Evolutionary conservation across 2,113 vertebrate species (phyloP).

Genomic region (Carlito syrichta): DNA sequence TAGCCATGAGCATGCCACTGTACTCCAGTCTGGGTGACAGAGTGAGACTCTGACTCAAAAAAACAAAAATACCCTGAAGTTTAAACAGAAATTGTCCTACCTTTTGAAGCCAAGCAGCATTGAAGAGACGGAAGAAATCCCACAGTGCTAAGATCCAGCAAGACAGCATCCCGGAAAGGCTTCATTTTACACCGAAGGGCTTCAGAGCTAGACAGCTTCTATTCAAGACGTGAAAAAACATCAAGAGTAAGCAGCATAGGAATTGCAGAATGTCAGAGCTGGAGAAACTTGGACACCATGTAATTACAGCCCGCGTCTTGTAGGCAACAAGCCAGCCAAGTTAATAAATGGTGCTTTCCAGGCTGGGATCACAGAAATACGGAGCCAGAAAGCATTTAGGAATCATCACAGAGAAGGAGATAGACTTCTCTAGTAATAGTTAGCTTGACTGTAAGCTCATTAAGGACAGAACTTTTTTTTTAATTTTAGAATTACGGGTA

Average conservation of each 20-base stretch:
- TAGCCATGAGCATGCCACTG: no score
- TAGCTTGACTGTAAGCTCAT: background rate
- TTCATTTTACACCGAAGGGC: background rate
- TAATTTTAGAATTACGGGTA: no score
- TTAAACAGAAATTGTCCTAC: background rate
- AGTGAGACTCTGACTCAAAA: no score
- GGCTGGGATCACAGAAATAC: background rate
- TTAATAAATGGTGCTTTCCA: background rate
- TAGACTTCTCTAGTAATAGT: background rate
- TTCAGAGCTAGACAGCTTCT: background rate
- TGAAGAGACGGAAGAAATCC: no score
- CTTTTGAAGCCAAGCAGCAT: background rate
- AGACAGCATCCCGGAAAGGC: no score
- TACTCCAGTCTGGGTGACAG: no score
- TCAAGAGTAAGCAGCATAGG: background rate
- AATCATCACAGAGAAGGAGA: background rate
- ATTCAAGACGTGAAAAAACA: background rate
- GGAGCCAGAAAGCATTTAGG: background rate
- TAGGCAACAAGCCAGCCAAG: background rate
- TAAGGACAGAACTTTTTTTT: background rate
- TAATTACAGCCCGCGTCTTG: background rate
- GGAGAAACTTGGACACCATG: background rate
- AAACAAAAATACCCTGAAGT: background rate
- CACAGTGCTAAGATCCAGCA: no score
- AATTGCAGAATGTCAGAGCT: background rate